phyloP scores from a whole-genome alignment of 1,140 invertebrate genomes.

The Trichoplusia ni region DNA sequence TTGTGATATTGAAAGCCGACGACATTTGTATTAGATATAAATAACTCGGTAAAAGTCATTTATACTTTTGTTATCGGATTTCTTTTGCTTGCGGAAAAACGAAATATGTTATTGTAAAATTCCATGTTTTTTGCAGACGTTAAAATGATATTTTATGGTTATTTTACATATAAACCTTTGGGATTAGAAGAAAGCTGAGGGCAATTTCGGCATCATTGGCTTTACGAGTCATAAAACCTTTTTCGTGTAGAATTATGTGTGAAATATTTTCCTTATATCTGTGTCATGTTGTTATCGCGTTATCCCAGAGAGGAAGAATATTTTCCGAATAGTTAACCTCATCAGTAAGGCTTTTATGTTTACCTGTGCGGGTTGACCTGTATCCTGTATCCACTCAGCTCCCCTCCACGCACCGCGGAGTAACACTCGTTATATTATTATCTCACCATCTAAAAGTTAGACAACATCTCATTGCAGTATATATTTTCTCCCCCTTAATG shows the following conservation, averaged over 20 bases:
- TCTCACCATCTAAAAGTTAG: too few species aligned
- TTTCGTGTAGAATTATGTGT: slow-evolving; percentile 38
- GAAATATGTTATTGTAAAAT: slow-evolving; percentile 14
- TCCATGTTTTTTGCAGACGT: slow-evolving; percentile 19
- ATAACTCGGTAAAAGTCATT: neutral
- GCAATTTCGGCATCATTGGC: slow-evolving; percentile 53
- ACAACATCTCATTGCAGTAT: too few species aligned
- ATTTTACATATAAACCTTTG: slow-evolving; percentile 38
- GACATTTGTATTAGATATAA: too few species aligned
- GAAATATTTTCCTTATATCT: slow-evolving; percentile 32
- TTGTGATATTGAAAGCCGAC: too few species aligned
- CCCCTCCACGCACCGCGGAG: too few species aligned
- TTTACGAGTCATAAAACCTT: slow-evolving; percentile 55
- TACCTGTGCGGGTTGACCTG: slow-evolving; percentile 4
- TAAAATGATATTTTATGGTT: slow-evolving; percentile 29
- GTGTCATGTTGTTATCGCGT: slow-evolving; percentile 33
- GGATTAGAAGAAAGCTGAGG: slow-evolving; percentile 37
- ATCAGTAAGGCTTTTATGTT: slow-evolving; percentile 16
- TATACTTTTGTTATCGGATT: too few species aligned
- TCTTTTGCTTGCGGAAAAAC: slow-evolving; percentile 2
- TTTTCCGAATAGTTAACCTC: slow-evolving; percentile 41
- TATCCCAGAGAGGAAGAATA: slow-evolving; percentile 26
- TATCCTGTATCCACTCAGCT: too few species aligned
- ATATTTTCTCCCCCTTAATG: neutral
- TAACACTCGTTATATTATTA: too few species aligned